Evolutionary conservation across 2,113 vertebrate species (phyloP), one percentile per base, ranked within the genome.

Genomic region (Callithrix jacchus): DNA sequence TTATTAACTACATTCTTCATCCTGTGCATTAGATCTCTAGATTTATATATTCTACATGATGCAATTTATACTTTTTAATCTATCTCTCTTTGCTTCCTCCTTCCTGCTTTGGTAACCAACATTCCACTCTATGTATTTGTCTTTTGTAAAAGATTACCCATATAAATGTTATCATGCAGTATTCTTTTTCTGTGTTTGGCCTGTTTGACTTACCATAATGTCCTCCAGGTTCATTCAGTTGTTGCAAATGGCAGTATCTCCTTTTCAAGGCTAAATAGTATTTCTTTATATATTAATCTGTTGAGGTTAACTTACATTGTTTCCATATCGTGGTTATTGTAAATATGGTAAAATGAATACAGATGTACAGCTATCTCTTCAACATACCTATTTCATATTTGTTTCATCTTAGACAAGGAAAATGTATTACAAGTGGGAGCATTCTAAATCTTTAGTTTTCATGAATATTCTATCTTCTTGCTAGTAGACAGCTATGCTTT

Each of bases 351-450:
- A 25, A 40, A 42, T 30, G 10, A 74, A 42, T 40, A 42, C 21
- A 18, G 9, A 17, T 35, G 32, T 52, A 4, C 8, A 47, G 27
- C 40, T 77, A 47, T 77, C 27, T 77, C 30, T 47, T 47, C 74
- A 47, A 77, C 27, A 32, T 21, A 27, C 21, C 2, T 7, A 5
- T 56, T 40, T 58, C n/a, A 76, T 32, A 54, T 79, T 9, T 32
- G 76, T 93, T 93, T 56, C 56, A 87, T 56, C 42, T 87, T 91
- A 73, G 87, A 88, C 13, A 81, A 84, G 70, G 30, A 92, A 80
- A 87, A 92, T 49, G 11, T 20, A 76, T 95, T 88, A 54, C 37
- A 93, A 25, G 2, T 83, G 8, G 42, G 23, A 20, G 2, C 17
- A 84, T 90, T 92, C 13, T 47, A 74, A 89, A 47, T 45, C 4